Base-by-base conservation (phyloP, 1,140 invertebrate genomes). In the Maconellicoccus hirsutus region DNA sequence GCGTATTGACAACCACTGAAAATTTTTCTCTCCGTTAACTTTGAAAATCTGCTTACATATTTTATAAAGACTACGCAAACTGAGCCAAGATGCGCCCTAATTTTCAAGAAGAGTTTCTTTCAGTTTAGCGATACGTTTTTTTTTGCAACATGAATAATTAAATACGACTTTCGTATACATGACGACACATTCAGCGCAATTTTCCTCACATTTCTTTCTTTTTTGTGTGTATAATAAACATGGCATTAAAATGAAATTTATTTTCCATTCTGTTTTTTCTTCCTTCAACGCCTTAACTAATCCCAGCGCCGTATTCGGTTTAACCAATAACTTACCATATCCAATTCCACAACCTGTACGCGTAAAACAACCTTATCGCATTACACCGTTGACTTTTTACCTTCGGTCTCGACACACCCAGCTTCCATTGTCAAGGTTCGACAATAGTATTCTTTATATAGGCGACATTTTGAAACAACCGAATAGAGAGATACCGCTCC, bases 41-140 rank as follows among this genome's bases (percentile, higher is more conserved):
- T 52, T 52, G 2, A 19, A 52, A 52, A 52, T 16, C 6, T 52
- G 42, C 42, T 52, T 52, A 3, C 42, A 52, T 52, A 52, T 52
- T 52, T 52, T 52, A 52, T 52, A 52, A 52, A 52, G 42, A 19
- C 42, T 25, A 66, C 25, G 61, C 61, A 66, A 59, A 66, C 61
- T 23, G 25, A 66, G 61, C 61, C 61, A 66, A 66, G 61, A 66
- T 66, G 61, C 22, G 61, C 61, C 61, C 61, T 66, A 66, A 66
- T 66, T 66, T 59, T 66, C 61, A 25, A 22, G 61, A 22, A 66
- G 22, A 10, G 22, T 66, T 66, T 19, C 22, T 66, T 7, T 59
- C 52, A n/a, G 16, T 19, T 23, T 22, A 66, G 3, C n/a, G n/a
- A n/a, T n/a, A n/a, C 10, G 61, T 23, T 66, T 6, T 23, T 66